These are phyloP conservation scores for Oophaga sylvatica DNA, from an alignment of 2,797 vertebrate species.

Conservation along the genomic window DNA sequence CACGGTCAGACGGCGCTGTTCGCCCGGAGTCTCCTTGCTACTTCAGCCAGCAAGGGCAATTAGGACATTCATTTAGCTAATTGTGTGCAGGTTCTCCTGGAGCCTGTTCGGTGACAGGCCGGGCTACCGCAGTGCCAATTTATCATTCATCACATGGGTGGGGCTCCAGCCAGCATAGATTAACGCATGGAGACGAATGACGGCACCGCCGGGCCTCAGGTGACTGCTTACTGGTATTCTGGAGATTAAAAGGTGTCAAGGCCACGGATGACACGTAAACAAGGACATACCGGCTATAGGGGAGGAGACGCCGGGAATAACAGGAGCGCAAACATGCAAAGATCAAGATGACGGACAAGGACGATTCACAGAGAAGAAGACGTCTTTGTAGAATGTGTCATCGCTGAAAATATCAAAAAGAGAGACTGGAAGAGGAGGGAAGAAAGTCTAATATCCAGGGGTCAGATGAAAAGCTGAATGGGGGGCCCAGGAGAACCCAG, in stretches of 20 bases:
- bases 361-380: constrained; percentile 6
- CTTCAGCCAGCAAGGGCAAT: constrained; percentile 67
- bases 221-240: constrained; percentile 6
- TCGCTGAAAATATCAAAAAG: constrained; percentile 24
- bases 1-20: too few relatives aligned
- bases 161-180: constrained; percentile 50
- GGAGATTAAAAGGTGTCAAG: constrained; percentile 6
- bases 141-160: constrained; percentile 58
- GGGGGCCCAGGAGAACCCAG: constrained; percentile 33
- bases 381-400: neutral
- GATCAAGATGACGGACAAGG: constrained; percentile 2
- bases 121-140: constrained; percentile 60
- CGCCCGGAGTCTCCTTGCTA: constrained; percentile 64
- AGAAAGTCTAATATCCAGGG: constrained; percentile 14
- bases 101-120: constrained; percentile 62
- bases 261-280: constrained; percentile 15
- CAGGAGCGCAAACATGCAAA: neutral
- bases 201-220: constrained; percentile 22
- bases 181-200: constrained; percentile 42
- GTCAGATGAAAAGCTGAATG: constrained; percentile 24
- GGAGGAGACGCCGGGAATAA: neutral
- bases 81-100: constrained; percentile 65
- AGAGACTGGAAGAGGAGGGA: neutral
- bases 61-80: constrained; percentile 69
- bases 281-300: constrained; percentile 3